These are phyloP conservation scores for Pseudorhiza aurosa DNA, from an alignment of 30 jellyfish, hydroid and myxozoan species.

Conservation along the genomic window DNA sequence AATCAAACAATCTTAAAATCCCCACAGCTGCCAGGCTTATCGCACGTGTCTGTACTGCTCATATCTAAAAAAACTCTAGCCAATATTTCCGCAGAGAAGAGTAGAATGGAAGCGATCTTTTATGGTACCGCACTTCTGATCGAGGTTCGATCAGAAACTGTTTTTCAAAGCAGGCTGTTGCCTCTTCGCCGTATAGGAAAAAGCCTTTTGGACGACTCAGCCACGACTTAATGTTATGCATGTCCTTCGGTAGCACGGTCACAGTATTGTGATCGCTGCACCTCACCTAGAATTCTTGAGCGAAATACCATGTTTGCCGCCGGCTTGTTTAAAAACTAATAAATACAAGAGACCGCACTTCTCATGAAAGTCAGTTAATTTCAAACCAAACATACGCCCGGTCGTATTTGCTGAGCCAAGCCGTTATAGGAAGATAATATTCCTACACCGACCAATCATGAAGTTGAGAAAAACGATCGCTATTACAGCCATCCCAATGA, in stretches of 20 bases:
- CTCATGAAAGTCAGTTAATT: conserved; percentile 24
- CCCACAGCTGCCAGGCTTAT: conserved; percentile 43
- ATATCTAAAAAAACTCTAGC: neutral
- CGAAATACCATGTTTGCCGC: conserved; percentile 34
- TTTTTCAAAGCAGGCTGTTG: too few species aligned
- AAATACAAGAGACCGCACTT: conserved; percentile 17
- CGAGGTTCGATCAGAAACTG: too few species aligned
- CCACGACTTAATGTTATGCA: too few species aligned
- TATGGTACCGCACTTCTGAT: too few species aligned
- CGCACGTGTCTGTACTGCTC: conserved; percentile 27
- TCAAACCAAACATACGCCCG: conserved; percentile 44
- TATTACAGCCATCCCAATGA: neutral
- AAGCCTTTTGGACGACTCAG: too few species aligned
- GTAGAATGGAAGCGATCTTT: too few species aligned
- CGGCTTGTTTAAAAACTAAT: conserved; percentile 21
- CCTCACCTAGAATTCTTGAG: too few species aligned
- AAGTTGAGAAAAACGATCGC: conserved; percentile 1
- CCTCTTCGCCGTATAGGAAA: too few species aligned
- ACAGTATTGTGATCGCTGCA: too few species aligned
- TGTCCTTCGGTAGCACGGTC: too few species aligned
- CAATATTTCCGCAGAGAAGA: too few species aligned
- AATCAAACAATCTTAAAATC: neutral
- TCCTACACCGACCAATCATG: conserved; percentile 1
- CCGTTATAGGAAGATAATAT: neutral
- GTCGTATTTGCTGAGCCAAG: conserved; percentile 52